Percentiles rank a stretch among this genome's conserved stretches.
phyloP scores from a whole-genome alignment of 2,113 vertebrate genomes.

The Polypterus bichir region DNA sequence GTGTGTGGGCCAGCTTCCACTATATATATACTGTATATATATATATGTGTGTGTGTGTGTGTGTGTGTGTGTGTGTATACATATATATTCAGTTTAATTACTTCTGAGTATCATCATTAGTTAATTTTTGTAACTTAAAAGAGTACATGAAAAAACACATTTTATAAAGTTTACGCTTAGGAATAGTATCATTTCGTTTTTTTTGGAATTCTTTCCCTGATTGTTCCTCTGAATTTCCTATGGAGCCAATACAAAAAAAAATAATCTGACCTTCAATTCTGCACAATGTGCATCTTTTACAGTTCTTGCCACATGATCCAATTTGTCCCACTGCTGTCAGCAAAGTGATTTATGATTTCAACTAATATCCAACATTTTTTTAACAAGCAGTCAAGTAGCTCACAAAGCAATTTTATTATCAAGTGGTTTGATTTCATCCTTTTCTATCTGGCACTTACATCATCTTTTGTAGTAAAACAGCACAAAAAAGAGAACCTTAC shows the following conservation, averaged over 20 bases:
- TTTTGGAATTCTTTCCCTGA: too few species aligned
- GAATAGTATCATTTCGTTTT: too few species aligned
- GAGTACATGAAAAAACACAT: too few species aligned
- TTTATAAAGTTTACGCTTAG: too few species aligned
- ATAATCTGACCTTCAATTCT: background rate
- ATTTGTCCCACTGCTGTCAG: conserved; percentile 11
- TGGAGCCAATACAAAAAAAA: background rate
- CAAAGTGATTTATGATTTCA: conserved; percentile 14
- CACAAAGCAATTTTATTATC: conserved; percentile 9
- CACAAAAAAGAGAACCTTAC: background rate
- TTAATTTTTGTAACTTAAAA: too few species aligned
- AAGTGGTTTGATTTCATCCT: conserved; percentile 4
- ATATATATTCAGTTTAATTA: too few species aligned
- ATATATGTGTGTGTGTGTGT: too few species aligned
- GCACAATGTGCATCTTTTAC: background rate
- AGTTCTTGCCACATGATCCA: conserved; percentile 2
- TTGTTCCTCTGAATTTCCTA: background rate
- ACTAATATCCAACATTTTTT: conserved; percentile 3
- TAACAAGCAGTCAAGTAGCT: conserved; percentile 6
- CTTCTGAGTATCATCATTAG: too few species aligned
- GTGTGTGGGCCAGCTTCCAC: too few species aligned
- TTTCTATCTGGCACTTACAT: background rate
- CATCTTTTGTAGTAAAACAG: background rate
- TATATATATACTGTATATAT: too few species aligned
- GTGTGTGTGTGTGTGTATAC: too few species aligned